A percentile compares a stretch with the other conserved stretches of the same genome.
These are phyloP conservation scores for Sesamia nonagrioides DNA, from an alignment of 1,140 invertebrate genomes.

Conservation along the genomic window DNA sequence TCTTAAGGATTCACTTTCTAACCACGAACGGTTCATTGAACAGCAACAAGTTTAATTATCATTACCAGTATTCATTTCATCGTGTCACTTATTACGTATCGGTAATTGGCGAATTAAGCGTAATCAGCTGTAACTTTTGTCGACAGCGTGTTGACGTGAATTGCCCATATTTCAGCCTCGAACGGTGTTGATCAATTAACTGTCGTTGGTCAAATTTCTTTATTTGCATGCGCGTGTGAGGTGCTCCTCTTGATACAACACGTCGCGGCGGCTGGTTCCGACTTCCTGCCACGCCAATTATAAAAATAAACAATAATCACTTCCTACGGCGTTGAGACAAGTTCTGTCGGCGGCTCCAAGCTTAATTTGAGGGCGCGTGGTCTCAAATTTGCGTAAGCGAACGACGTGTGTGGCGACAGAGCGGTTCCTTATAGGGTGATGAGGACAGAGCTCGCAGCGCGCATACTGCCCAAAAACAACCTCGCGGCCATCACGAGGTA, in stretches of 20 bases:
- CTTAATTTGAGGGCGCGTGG: constrained; percentile 74
- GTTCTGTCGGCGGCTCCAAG: constrained; percentile 32
- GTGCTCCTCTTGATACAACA: constrained; percentile 58
- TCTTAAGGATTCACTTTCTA: constrained; percentile 37
- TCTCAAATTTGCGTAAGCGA: constrained; percentile 66
- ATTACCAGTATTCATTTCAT: constrained; percentile 14
- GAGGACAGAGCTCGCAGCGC: constrained; percentile 8
- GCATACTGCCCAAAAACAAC: constrained; percentile 12
- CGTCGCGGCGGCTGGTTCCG: constrained; percentile 50
- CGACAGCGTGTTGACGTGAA: constrained; percentile 48
- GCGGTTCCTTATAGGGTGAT: constrained; percentile 64
- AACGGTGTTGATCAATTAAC: constrained; percentile 64
- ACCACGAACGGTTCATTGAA: constrained; percentile 3
- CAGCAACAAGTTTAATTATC: constrained; percentile 15
- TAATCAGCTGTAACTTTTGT: constrained; percentile 39
- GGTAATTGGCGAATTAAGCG: constrained; percentile 54
- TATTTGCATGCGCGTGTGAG: constrained; percentile 69
- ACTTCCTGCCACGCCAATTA: constrained; percentile 82
- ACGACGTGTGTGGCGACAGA: constrained; percentile 69
- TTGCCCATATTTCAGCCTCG: constrained; percentile 54
- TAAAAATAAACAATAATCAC: constrained; percentile 85
- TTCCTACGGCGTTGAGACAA: constrained; percentile 75
- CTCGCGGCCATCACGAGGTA: constrained; percentile 21
- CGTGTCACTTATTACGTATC: constrained; percentile 25
- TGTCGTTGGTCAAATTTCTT: constrained; percentile 73